Evolutionary conservation across 2,113 vertebrate species (phyloP).

Genomic region (Indicator indicator): DNA sequence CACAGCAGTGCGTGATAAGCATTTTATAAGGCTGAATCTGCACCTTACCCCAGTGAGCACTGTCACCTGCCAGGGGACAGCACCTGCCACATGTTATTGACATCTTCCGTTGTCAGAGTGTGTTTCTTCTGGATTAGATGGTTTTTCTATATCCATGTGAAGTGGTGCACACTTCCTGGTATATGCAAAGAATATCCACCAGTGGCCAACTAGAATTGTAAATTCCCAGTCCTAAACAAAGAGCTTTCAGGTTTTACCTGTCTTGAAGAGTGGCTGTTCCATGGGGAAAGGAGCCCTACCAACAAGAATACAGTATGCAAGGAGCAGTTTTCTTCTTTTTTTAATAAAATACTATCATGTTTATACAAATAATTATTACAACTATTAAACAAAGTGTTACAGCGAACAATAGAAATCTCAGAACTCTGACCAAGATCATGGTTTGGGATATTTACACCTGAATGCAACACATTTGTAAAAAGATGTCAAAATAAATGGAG

Average conservation of each 20-base stretch:
- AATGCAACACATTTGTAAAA: conserved; percentile 78
- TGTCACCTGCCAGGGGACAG: background rate
- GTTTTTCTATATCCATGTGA: background rate
- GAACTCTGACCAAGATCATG: conserved; percentile 78
- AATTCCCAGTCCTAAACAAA: background rate
- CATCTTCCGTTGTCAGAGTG: background rate
- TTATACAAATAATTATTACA: conserved; percentile 85
- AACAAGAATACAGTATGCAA: background rate
- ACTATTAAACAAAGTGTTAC: conserved; percentile 82
- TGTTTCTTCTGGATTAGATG: background rate
- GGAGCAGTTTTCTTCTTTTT: background rate
- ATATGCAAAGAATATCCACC: background rate
- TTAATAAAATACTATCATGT: conserved; percentile 85
- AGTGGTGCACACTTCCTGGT: background rate
- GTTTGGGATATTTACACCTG: conserved; percentile 79
- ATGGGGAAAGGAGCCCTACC: background rate
- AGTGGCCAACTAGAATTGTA: background rate
- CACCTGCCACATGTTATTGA: background rate
- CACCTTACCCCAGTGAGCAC: background rate
- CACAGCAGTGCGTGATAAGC: rapidly evolving
- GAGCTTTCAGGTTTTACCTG: background rate
- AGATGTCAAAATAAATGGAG: conserved; percentile 81
- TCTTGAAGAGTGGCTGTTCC: background rate
- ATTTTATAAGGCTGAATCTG: background rate
- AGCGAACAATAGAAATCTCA: conserved; percentile 82